Base-by-base conservation (phyloP, 2,797 vertebrate species). In the Spinus pinus region DNA sequence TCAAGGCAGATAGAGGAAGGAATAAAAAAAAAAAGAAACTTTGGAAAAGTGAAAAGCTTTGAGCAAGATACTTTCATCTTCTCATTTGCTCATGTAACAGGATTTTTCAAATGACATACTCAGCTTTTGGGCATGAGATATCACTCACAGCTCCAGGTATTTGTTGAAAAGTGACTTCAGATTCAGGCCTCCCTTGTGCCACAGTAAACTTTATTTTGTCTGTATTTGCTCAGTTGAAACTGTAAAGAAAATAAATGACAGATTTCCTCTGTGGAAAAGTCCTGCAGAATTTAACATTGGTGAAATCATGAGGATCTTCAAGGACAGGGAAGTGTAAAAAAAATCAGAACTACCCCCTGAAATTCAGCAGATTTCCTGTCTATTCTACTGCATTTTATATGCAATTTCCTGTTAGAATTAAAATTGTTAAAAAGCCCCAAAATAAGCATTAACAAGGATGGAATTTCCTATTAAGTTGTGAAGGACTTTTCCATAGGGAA, bases 161-260 rank as follows among this genome's bases (percentile, higher is more conserved):
- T 84, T 90, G 66, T 9, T 91, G 72, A 83, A 93, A 92, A 86
- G 46, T 3, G 15, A 57, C 51, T 94, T 91, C 85, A 90, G 73
- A 70, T 75, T 88, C 58, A 72, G 73, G 37, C 22, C 79, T 95
- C 89, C 65, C 80, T 81, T 83, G 75, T 90, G 91, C 21, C 79
- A 81, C 33, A 17, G 33, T 88, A 94, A 94, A 94, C 80, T 96
- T 94, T 95, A 74, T 89, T 94, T 94, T 92, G 72, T 83, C 89
- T 91, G 17, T 94, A 79, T 95, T 95, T 97, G 61, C 60, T 88
- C 66, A 84, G 44, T 91, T 46, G 50, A 79, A 64, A 86, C 23
- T 10, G 33, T 73, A 91, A 93, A 85, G 72, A 89, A 95, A 93
- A 94, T 62, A 95, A 95, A 92, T 70, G 51, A 81, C 87, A 94